phyloP scores from a whole-genome alignment of 2,888 invertebrate species.

The Lampropteryx suffumata region DNA sequence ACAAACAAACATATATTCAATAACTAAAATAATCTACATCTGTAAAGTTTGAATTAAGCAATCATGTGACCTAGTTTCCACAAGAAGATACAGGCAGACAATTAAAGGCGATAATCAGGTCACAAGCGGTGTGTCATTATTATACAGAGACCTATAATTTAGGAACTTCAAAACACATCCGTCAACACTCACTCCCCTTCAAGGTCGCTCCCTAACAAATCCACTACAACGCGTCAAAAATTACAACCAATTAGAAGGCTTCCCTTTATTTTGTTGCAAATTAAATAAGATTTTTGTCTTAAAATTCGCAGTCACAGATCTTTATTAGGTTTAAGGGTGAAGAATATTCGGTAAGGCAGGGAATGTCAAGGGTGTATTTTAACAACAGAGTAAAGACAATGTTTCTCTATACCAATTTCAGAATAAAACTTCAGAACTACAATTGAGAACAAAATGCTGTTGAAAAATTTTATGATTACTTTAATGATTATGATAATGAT shows the following conservation, averaged over 20 bases:
- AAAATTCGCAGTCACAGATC: slow-evolving; percentile 36
- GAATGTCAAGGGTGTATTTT: slow-evolving; percentile 27
- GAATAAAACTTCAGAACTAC: too few species aligned
- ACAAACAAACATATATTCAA: too few species aligned
- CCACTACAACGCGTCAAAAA: slow-evolving; percentile 30
- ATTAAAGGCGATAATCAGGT: too few species aligned
- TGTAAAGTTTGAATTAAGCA: too few species aligned
- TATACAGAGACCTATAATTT: background rate
- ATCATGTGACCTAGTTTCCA: too few species aligned
- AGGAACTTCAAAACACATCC: slow-evolving; percentile 1
- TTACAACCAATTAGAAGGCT: slow-evolving; percentile 35
- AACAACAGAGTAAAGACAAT: slow-evolving; percentile 3
- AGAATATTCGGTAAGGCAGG: slow-evolving; percentile 36
- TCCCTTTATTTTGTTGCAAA: slow-evolving; percentile 39
- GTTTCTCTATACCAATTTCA: too few species aligned
- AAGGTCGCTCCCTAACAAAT: slow-evolving; percentile 37
- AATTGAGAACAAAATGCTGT: too few species aligned
- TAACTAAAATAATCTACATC: too few species aligned
- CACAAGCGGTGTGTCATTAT: too few species aligned
- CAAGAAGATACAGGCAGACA: too few species aligned
- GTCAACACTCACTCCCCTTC: slow-evolving; percentile 13
- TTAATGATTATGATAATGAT: too few species aligned
- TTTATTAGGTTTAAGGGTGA: slow-evolving; percentile 42
- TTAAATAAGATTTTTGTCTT: slow-evolving; percentile 39
- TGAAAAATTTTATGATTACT: too few species aligned